A percentile compares a stretch with the other conserved stretches of the same genome.
These are phyloP conservation scores for Troides helena DNA, from an alignment of 2,888 invertebrate species.

Conservation along the genomic window DNA sequence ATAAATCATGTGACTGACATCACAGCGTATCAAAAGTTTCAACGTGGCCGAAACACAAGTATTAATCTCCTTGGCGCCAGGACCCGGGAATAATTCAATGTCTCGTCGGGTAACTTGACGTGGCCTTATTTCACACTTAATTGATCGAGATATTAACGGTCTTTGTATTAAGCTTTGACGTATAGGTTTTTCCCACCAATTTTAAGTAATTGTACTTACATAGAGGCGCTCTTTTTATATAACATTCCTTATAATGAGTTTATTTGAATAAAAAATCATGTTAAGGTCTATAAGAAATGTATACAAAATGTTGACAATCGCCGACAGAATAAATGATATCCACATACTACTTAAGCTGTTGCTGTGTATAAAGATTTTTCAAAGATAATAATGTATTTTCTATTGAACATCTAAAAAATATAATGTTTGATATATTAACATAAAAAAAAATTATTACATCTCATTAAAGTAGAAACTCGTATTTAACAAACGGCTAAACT, in stretches of 20 bases:
- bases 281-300: too few relatives aligned
- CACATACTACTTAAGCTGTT: too few relatives aligned
- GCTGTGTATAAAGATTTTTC: too few relatives aligned
- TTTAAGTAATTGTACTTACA: conserved; percentile 5
- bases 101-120: conserved; percentile 44
- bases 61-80: conserved; percentile 18
- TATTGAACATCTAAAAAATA: not conserved
- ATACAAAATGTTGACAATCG: too few relatives aligned
- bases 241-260: not conserved
- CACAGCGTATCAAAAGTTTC: not conserved
- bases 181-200: conserved; percentile 14
- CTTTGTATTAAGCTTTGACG: conserved; percentile 14
- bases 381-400: not conserved
- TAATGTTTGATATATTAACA: not conserved
- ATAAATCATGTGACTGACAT: not conserved
- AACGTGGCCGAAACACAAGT: not conserved
- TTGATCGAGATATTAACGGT: conserved; percentile 35
- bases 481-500: too few relatives aligned
- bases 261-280: not conserved
- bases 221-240: not conserved
- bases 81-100: conserved; percentile 39
- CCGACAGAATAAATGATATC: too few relatives aligned
- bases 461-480: too few relatives aligned
- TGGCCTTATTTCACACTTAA: conserved; percentile 53
- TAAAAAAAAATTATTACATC: not conserved